Evolutionary conservation across 2,113 vertebrate species (phyloP), one percentile per base, ranked within the genome.

Genomic region (Speoplatyrhinus poulsoni): DNA sequence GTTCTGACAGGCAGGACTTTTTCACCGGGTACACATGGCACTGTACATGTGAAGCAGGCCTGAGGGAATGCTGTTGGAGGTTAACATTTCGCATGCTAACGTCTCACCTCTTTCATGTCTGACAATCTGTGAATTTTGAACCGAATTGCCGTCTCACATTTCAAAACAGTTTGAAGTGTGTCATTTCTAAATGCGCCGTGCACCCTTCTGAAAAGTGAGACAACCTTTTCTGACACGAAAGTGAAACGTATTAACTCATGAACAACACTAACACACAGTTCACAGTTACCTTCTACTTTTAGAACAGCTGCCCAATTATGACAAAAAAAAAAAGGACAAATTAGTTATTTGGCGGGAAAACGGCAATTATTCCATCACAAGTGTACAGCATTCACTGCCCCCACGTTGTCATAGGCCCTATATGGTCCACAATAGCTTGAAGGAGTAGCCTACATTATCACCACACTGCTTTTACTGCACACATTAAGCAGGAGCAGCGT

Each of bases 131-230:
- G 26, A 26, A 26, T 26, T 26, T 26, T 26, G 26, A 26, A 26
- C 26, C 26, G 26, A 3, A 26, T 26, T 26, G 26, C 26, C 26
- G 26, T 26, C 26, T 52, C 62, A 55, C 67, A 54, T 70, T 69
- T 83, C 67, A 69, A 49, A 74, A 46, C 72, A 19, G 15, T 62
- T 73, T 77, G 41, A n/a, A 65, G 73, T 62, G 75, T 77, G 72
- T 52, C 59, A 26, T 55, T 67, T 41, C 36, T 41, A 41, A 41
- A 41, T 4, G 36, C 11, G 49, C 3, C 12, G 49, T 52, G 3
- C 15, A 52, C 8, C 3, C 47, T 15, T 26, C 3, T 26, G 1
- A 26, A 69, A 75, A 66, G 62, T 60, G n/a, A 77, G 32, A 62
- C 47, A 62, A 26, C 10, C 57, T 53, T 12, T 9, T 4, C 55